Percentiles rank a stretch among this genome's conserved stretches.
phyloP scores from a whole-genome alignment of 2,797 vertebrate species.

The Microchirus variegatus region DNA sequence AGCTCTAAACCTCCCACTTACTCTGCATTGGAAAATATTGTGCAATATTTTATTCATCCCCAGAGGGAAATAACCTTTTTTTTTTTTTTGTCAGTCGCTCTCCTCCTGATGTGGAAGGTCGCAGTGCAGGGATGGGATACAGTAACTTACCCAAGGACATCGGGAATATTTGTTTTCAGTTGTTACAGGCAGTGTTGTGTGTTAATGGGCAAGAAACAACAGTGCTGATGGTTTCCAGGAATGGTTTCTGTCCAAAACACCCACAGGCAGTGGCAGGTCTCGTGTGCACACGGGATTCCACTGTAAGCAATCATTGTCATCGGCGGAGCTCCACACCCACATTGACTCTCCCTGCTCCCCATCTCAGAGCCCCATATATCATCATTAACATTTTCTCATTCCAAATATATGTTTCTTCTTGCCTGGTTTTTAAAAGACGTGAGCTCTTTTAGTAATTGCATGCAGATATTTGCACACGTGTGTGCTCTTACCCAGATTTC shows the following conservation, averaged over 20 bases:
- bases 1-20: slow-evolving; percentile 1
- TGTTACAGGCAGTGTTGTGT: slow-evolving; percentile 13
- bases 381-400: slow-evolving; percentile 42
- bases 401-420: slow-evolving; percentile 31
- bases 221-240: slow-evolving; percentile 17
- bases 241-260: slow-evolving; percentile 15
- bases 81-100: background rate
- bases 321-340: slow-evolving; percentile 12
- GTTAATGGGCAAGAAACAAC: slow-evolving; percentile 30
- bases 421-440: slow-evolving; percentile 1
- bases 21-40: slow-evolving; percentile 19
- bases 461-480: slow-evolving; percentile 1
- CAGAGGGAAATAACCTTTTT: slow-evolving; percentile 24
- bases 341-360: background rate
- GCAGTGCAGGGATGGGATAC: slow-evolving; percentile 26
- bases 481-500: slow-evolving; percentile 4
- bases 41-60: slow-evolving; percentile 33
- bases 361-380: slow-evolving; percentile 8
- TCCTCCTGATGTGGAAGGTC: slow-evolving; percentile 39
- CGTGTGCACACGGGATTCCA: background rate
- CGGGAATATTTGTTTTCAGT: slow-evolving; percentile 5
- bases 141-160: slow-evolving; percentile 28
- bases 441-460: slow-evolving; percentile 9
- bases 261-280: slow-evolving; percentile 21
- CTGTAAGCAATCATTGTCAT: slow-evolving; percentile 50